These are phyloP conservation scores for Chlorodrepanis virens DNA, from an alignment of 2,113 vertebrate genomes.

Conservation along the genomic window DNA sequence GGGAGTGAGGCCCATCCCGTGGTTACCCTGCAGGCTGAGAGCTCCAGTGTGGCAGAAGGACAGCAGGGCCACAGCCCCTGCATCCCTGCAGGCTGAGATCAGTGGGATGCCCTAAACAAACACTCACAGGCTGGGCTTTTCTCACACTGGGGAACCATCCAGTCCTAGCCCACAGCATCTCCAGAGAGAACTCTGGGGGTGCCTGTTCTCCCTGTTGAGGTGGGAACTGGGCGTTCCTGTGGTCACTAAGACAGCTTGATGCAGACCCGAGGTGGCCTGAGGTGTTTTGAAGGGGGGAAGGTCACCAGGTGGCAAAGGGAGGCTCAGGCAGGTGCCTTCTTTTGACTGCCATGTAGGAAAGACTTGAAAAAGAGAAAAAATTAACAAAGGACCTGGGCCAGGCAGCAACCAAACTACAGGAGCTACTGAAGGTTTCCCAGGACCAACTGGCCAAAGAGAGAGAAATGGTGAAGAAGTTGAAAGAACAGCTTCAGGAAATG, in stretches of 20 bases:
- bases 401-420: slow-evolving; percentile 89
- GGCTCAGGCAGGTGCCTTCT: not conserved
- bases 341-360: slow-evolving; percentile 74
- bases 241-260: not conserved
- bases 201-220: not conserved
- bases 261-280: fast-evolving
- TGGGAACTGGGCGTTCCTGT: not conserved
- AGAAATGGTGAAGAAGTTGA: slow-evolving; percentile 80
- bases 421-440: slow-evolving; percentile 86
- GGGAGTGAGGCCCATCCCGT: not conserved
- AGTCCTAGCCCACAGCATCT: not conserved
- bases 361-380: slow-evolving; percentile 91
- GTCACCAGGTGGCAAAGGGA: not conserved
- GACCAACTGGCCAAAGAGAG: slow-evolving; percentile 88
- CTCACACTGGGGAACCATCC: fast-evolving
- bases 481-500: slow-evolving; percentile 79
- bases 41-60: fast-evolving
- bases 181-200: not conserved
- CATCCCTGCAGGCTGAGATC: not conserved
- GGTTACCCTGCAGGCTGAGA: not conserved
- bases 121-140: not conserved
- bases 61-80: not conserved
- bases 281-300: not conserved
- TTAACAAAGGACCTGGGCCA: slow-evolving; percentile 87
- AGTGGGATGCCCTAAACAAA: not conserved